A percentile compares a stretch with the other conserved stretches of the same genome.
phyloP scores from a whole-genome alignment of 2,888 invertebrate genomes.

The Lutraria lutraria region DNA sequence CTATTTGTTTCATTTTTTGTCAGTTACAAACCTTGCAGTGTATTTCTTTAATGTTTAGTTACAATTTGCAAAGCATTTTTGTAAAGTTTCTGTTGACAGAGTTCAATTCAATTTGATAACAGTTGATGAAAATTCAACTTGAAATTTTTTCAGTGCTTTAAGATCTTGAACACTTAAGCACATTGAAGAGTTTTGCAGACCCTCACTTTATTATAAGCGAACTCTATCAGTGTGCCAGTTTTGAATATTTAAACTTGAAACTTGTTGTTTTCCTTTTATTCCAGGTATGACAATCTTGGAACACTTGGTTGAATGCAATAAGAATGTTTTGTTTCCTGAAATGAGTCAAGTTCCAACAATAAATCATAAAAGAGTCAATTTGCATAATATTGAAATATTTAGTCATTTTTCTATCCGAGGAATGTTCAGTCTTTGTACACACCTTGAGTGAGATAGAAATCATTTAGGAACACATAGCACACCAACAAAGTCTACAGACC shows the following conservation, averaged over 20 bases:
- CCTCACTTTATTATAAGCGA: too few species aligned
- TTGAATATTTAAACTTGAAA: neutral
- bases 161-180: too few species aligned
- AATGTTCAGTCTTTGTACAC: too few species aligned
- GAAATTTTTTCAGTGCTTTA: neutral
- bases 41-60: neutral
- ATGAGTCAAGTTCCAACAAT: neutral
- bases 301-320: slow-evolving; percentile 23
- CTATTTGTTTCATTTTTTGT: neutral
- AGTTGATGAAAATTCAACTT: neutral
- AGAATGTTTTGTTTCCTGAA: neutral
- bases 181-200: too few species aligned
- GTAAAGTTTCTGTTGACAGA: neutral
- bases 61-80: neutral
- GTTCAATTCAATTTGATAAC: neutral
- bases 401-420: too few species aligned
- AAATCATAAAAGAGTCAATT: too few species aligned
- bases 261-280: neutral
- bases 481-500: too few species aligned
- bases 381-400: too few species aligned
- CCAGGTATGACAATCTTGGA: slow-evolving; percentile 43
- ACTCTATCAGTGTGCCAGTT: neutral
- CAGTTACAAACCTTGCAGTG: neutral
- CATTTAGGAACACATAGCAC: too few species aligned
- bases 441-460: too few species aligned